Conservation (phyloP, 1,140 invertebrate genomes). For the Caenorhabditis brenneri region DNA sequence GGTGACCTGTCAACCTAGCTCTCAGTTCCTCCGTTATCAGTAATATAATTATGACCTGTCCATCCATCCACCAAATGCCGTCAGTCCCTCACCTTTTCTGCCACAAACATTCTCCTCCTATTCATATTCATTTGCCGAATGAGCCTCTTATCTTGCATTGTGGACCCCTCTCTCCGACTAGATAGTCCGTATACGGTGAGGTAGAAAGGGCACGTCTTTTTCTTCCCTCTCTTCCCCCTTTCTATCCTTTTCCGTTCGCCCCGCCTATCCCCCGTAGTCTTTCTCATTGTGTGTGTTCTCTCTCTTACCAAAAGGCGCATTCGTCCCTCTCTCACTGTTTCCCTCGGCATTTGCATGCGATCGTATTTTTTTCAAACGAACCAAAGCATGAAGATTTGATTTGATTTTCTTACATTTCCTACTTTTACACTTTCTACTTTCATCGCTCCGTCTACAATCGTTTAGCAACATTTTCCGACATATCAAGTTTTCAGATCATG, state of each 20-base stretch:
- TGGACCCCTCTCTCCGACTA: background rate
- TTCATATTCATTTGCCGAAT: background rate
- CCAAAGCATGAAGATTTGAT: conserved; percentile 40
- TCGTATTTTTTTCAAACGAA: conserved; percentile 39
- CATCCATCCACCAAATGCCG: conserved; percentile 36
- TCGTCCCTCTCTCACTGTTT: background rate
- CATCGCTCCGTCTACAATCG: background rate
- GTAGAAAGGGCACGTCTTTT: background rate
- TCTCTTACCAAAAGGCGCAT: background rate
- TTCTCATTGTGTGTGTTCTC: conserved; percentile 30
- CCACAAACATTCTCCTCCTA: background rate
- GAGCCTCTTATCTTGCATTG: conserved; percentile 29
- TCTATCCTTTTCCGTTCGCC: conserved; percentile 20
- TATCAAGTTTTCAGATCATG: background rate
- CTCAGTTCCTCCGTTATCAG: background rate
- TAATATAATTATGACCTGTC: conserved; percentile 21
- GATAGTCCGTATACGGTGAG: conserved; percentile 28
- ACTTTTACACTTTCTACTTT: background rate
- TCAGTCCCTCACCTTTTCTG: background rate
- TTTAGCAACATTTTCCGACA: background rate
- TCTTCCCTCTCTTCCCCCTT: background rate
- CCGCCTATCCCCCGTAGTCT: background rate
- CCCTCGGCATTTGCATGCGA: conserved; percentile 36
- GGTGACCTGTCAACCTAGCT: background rate
- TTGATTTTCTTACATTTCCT: conserved; percentile 24